Evolutionary conservation across 2,113 vertebrate genomes (phyloP).

Genomic region (Alexandromys fortis): DNA sequence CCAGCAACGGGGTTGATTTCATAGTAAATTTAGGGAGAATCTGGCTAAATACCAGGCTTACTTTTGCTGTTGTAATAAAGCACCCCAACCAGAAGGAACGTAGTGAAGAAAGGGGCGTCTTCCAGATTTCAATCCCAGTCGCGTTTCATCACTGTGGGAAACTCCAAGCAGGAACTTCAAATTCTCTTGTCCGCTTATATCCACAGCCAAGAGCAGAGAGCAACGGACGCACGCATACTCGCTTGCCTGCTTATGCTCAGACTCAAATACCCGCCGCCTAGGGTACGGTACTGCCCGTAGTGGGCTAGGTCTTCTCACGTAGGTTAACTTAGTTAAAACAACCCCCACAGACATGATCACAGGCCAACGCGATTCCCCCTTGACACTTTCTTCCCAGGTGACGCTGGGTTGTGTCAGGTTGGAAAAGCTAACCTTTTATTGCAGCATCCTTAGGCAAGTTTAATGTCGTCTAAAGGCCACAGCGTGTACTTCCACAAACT

Average conservation of each 20-base stretch:
- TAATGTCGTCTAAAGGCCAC: neutral
- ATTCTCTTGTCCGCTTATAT: neutral
- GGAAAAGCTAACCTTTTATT: too few species aligned
- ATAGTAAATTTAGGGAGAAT: neutral
- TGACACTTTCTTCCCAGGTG: neutral
- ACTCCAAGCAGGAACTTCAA: neutral
- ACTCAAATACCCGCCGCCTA: neutral
- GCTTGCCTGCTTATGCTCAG: neutral
- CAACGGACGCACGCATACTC: neutral
- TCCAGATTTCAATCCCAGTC: neutral
- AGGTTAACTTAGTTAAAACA: neutral
- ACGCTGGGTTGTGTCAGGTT: neutral
- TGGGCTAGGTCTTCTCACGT: neutral
- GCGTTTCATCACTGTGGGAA: neutral
- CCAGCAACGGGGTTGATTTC: neutral
- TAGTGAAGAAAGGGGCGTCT: neutral
- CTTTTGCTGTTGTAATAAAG: neutral
- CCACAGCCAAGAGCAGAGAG: neutral
- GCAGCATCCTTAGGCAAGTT: neutral
- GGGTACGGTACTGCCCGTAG: neutral
- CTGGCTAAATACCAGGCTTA: neutral
- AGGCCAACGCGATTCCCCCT: neutral
- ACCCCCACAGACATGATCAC: too few species aligned
- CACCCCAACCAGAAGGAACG: neutral
- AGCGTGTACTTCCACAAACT: neutral